These are phyloP conservation scores for Lagodon rhomboides DNA, from an alignment of 2,797 vertebrate genomes.

Conservation along the genomic window DNA sequence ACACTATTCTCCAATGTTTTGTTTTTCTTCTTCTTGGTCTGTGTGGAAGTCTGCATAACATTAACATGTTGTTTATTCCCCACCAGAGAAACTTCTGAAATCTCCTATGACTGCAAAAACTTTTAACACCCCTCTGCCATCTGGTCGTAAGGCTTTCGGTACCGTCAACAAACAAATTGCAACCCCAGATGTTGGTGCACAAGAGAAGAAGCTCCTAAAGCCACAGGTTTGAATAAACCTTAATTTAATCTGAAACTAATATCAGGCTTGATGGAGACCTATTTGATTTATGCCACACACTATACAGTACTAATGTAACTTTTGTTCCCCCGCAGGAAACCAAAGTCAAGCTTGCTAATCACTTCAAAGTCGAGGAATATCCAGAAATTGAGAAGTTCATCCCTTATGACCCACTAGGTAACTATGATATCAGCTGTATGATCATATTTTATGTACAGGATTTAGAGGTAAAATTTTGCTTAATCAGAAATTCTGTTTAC, in stretches of 20 bases:
- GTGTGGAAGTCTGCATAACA: neutral
- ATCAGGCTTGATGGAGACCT: fast-evolving
- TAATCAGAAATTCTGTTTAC: neutral
- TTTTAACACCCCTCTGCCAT: slow-evolving; percentile 56
- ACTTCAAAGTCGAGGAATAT: slow-evolving; percentile 68
- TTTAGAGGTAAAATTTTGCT: neutral
- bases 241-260: fast-evolving
- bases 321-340: slow-evolving; percentile 58
- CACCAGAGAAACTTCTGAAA: slow-evolving; percentile 66
- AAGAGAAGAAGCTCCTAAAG: slow-evolving; percentile 67
- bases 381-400: slow-evolving; percentile 78
- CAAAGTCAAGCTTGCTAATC: slow-evolving; percentile 47
- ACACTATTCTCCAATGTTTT: neutral
- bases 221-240: slow-evolving; percentile 60
- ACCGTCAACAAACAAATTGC: slow-evolving; percentile 64
- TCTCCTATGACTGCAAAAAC: slow-evolving; percentile 60
- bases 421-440: neutral
- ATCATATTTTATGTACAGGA: neutral
- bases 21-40: neutral
- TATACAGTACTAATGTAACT: neutral
- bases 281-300: neutral
- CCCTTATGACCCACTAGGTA: slow-evolving; percentile 82
- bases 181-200: slow-evolving; percentile 54
- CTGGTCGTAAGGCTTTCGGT: slow-evolving; percentile 77
- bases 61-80: too few species aligned